Evolutionary conservation across 2,888 invertebrate genomes (phyloP), one percentile per base, ranked within the genome.

Genomic region (Thera britannica): DNA sequence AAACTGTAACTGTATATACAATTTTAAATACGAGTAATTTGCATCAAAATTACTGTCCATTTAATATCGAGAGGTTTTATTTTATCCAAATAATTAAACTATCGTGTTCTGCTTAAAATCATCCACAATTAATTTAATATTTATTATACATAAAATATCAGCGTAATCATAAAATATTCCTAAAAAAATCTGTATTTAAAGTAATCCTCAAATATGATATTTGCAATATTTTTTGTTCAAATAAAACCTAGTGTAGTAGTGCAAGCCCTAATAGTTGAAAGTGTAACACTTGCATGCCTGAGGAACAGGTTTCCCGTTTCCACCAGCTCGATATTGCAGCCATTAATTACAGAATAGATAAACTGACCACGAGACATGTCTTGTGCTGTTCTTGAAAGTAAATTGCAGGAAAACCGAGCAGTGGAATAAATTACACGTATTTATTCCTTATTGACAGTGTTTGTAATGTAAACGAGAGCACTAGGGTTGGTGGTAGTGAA

Each of bases 321-420:
- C 23, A 67, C 60, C 68, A 52, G 58, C 58, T 62, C 62, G 62
- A 55, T 60, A 66, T 61, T 67, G 65, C 70, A 58, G 54, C 63
- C 70, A 70, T 70, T 70, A 66, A 70, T 70, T 70, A 67, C 70
- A 38, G 57, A 55, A 63, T 61, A 70, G 66, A 70, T 70, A 70
- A 70, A 66, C 70, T 70, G 66, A 70, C 70, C 70, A 58, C 63
- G 58, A 62, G 62, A 65, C 69, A 69, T 57, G 70, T 70, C 70
- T 70, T 67, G 66, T 65, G 65, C 62, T 70, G 66, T 70, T 70
- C 70, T 67, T 66, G 65, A 64, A 65, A 67, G 62, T 70, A 67
- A 69, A 69, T 69, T 69, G 65, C 69, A 51, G 65, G 65, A 57
- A 51, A 68, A 65, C 55, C 62, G 65, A 69, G 46, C 62, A 49